These are phyloP conservation scores for Todus mexicanus DNA, from an alignment of 2,797 vertebrate species.

Conservation along the genomic window DNA sequence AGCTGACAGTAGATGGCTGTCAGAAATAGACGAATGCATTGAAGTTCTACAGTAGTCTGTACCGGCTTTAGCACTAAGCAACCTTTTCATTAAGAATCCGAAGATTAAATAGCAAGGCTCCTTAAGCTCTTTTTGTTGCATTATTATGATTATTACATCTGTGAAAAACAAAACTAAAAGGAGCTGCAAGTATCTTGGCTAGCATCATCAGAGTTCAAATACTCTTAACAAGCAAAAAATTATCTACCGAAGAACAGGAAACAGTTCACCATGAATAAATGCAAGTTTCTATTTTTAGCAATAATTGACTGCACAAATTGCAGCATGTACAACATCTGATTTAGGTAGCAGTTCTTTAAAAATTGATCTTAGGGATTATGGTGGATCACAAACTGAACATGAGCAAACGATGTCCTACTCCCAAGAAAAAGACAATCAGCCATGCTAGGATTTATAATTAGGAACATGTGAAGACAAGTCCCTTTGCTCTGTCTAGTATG, in stretches of 20 bases:
- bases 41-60: neutral
- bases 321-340: neutral
- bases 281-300: neutral
- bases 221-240: neutral
- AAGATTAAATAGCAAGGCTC: neutral
- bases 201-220: neutral
- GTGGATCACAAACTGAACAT: neutral
- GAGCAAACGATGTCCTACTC: neutral
- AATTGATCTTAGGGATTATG: neutral
- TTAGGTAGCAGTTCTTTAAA: neutral
- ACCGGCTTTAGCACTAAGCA: neutral
- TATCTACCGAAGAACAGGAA: neutral
- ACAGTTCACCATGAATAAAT: neutral
- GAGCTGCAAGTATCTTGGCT: neutral
- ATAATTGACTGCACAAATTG: neutral
- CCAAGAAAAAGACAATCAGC: neutral
- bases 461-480: neutral
- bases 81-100: neutral
- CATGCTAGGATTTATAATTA: neutral
- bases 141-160: neutral
- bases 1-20: neutral
- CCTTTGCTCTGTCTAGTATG: neutral
- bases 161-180: neutral
- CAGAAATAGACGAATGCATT: neutral
- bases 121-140: neutral